phyloP scores from a whole-genome alignment of 2,797 vertebrate species.

The Thamnophis elegans region DNA sequence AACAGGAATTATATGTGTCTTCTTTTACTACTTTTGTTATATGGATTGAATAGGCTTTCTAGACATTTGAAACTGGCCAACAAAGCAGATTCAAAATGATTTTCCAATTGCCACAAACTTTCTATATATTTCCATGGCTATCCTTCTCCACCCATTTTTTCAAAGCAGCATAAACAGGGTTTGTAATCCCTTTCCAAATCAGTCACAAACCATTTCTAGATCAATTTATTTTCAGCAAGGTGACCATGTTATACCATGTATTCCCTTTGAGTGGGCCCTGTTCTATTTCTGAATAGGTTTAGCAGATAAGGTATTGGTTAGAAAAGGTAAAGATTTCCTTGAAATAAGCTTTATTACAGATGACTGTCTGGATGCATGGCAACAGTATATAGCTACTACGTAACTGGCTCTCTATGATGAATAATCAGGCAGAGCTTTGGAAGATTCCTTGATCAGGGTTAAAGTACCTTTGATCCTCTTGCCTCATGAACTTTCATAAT shows the following conservation, averaged over 20 bases:
- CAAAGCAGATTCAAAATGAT: neutral
- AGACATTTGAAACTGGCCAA: neutral
- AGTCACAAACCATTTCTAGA: neutral
- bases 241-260: neutral
- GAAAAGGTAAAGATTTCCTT: neutral
- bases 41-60: neutral
- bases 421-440: slow-evolving; percentile 56
- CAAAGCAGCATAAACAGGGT: neutral
- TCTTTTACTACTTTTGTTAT: neutral
- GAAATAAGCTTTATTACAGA: neutral
- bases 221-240: neutral
- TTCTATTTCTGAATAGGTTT: neutral
- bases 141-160: neutral
- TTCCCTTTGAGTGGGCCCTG: neutral
- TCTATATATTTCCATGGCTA: neutral
- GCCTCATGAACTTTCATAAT: slow-evolving; percentile 56
- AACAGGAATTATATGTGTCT: neutral
- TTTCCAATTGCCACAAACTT: neutral
- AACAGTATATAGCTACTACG: neutral
- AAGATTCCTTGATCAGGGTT: slow-evolving; percentile 65
- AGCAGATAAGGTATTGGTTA: neutral
- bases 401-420: slow-evolving; percentile 63
- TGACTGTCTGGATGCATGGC: neutral
- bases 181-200: neutral
- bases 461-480: slow-evolving; percentile 61